Percentiles rank a stretch among this genome's conserved stretches.
These are phyloP conservation scores for Sebastes reedi DNA, from an alignment of 2,797 vertebrate species.

Conservation along the genomic window DNA sequence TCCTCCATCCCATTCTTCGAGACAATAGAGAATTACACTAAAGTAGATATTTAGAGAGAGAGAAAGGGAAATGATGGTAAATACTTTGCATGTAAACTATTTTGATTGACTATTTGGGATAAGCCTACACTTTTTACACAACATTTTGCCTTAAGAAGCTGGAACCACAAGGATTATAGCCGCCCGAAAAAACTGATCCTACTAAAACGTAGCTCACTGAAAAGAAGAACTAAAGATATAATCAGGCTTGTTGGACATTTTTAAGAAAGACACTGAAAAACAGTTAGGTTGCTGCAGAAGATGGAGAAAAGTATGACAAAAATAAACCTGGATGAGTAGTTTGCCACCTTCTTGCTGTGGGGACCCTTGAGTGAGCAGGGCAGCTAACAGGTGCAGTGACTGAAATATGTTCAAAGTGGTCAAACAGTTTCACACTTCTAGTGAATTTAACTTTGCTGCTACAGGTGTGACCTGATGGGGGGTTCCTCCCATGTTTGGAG, in stretches of 20 bases:
- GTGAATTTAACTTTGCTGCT: constrained; percentile 8
- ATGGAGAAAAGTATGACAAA: background rate
- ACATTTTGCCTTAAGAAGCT: background rate
- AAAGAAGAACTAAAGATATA: background rate
- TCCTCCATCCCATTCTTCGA: background rate
- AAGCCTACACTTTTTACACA: background rate
- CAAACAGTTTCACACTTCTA: background rate
- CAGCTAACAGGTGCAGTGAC: background rate
- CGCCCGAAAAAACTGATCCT: background rate
- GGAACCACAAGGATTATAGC: background rate
- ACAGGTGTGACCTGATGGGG: constrained; percentile 39
- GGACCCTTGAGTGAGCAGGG: background rate
- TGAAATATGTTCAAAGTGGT: background rate
- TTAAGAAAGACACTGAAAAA: background rate
- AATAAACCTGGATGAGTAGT: background rate
- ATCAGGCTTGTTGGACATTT: background rate
- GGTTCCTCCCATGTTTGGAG: constrained; percentile 16
- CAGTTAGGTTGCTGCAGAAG: background rate
- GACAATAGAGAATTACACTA: background rate
- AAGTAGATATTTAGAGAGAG: background rate
- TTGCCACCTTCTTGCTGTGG: background rate
- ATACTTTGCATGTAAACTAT: background rate
- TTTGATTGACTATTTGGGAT: background rate
- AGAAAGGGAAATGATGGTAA: background rate
- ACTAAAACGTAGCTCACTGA: background rate